phyloP scores from a whole-genome alignment of 1,140 invertebrate species.

The Lasaia peninsularis region DNA sequence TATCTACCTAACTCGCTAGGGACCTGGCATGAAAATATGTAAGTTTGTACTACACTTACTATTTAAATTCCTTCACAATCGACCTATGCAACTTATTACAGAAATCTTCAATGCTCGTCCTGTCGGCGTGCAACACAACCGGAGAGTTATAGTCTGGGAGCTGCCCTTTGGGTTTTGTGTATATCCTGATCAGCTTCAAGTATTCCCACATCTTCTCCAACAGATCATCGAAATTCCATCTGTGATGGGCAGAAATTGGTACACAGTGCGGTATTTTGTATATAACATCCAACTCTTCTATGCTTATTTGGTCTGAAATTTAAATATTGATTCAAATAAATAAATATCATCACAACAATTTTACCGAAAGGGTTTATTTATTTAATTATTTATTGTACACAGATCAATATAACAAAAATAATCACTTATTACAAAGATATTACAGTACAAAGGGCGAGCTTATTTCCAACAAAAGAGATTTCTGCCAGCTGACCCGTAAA shows the following conservation, averaged over 20 bases:
- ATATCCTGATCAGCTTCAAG: constrained; percentile 96
- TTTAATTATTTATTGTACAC: too few relatives aligned
- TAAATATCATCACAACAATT: too few relatives aligned
- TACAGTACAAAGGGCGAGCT: too few relatives aligned
- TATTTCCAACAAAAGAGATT: too few relatives aligned
- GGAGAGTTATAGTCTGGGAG: constrained; percentile 98
- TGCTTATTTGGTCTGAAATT: constrained; percentile 90
- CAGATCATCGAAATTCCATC: constrained; percentile 99
- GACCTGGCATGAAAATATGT: too few relatives aligned
- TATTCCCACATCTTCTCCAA: constrained; percentile 99
- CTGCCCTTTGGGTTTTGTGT: constrained; percentile 99
- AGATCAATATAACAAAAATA: too few relatives aligned
- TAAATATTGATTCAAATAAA: constrained; percentile 28
- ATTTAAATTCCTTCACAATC: constrained; percentile 99
- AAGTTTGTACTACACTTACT: constrained; percentile 82
- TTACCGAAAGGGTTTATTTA: too few relatives aligned
- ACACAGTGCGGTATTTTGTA: constrained; percentile 99
- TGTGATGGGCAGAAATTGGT: constrained; percentile 99
- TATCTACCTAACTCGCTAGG: too few relatives aligned
- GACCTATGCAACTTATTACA: constrained; percentile 99
- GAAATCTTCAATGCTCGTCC: constrained; percentile 95
- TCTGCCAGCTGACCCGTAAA: too few relatives aligned
- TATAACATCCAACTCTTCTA: constrained; percentile 98
- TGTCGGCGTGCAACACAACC: constrained; percentile 94
- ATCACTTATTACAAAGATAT: constrained; percentile 4